Base-by-base conservation (phyloP, 2,113 vertebrate genomes). In the Phoenicopterus ruber region DNA sequence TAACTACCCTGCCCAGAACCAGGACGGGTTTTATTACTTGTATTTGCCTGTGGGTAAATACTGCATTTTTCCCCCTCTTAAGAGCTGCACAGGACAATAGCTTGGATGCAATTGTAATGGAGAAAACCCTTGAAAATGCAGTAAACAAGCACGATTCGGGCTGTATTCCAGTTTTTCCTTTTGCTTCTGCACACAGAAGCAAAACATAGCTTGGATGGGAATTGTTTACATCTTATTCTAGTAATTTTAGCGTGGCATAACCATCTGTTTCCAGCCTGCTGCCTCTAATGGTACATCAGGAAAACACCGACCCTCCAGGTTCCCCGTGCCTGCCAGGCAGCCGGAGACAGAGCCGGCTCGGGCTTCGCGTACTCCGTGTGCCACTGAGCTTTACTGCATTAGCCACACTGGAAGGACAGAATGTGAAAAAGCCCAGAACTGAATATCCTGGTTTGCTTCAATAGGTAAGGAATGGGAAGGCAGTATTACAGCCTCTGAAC, bases 251-350 rank as follows among this genome's bases (percentile, higher is more conserved):
- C 44, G 4, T 47, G 72, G 69, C 66, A 52, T 21, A 86, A 78
- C 69, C 94, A 80, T 91, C 83, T 90, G 55, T 76, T 92, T 83
- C 32, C 80, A 94, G 54, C 86, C 93, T n/a, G 28, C 61, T 85
- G 85, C 73, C 70, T 91, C 34, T 72, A 46, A 65, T 9, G 40
- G 76, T 38, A 8, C 44, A 49, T 6, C 18, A 81, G 76, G 86
- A 67, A 69, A 92, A 31, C 3, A 13, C 8, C 25, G 14, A 44
- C 40, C 90, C 92, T 44, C 13, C 54, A 38, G 61, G 69, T 46
- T 82, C 44, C 69, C 77, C n/a, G 63, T 0, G 3, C 67, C 72
- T 70, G 67, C 47, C 66, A 79, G 14, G 7, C 70, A 46, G 62
- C 1, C 0, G 0, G 83, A 73, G 47, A 31, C 46, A 54, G 71